These are phyloP conservation scores for Eremophila alpestris DNA, from an alignment of 2,797 vertebrate genomes.

Conservation along the genomic window DNA sequence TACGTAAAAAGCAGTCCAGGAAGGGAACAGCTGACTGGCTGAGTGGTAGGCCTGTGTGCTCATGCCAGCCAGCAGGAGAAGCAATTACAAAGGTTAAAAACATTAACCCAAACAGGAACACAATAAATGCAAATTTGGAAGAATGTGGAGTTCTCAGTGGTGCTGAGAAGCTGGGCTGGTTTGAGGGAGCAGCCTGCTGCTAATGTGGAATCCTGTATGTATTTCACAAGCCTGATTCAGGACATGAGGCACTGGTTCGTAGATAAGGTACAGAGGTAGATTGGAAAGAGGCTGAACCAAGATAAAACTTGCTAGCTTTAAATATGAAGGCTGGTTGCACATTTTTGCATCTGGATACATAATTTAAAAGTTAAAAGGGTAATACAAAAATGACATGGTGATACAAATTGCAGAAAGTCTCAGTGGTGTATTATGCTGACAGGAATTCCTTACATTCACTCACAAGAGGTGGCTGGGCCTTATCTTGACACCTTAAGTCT, in stretches of 20 bases:
- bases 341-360: neutral
- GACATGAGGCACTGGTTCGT: neutral
- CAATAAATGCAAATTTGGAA: neutral
- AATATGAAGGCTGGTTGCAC: neutral
- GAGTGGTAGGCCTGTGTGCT: neutral
- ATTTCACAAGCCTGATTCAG: neutral
- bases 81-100: neutral
- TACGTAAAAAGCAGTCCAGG: neutral
- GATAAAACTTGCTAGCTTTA: neutral
- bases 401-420: neutral
- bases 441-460: neutral
- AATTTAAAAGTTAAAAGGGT: neutral
- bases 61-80: neutral
- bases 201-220: neutral
- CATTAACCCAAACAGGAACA: neutral
- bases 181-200: neutral
- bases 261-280: neutral
- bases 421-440: neutral
- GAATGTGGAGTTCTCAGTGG: accelerated
- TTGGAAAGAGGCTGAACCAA: neutral
- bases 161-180: neutral
- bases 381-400: neutral
- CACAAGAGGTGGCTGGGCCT: neutral
- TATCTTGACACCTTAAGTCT: neutral
- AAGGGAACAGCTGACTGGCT: neutral